A percentile compares a stretch with the other conserved stretches of the same genome.
These are phyloP conservation scores for Leptodactylus fuscus DNA, from an alignment of 2,113 vertebrate genomes.

Conservation along the genomic window DNA sequence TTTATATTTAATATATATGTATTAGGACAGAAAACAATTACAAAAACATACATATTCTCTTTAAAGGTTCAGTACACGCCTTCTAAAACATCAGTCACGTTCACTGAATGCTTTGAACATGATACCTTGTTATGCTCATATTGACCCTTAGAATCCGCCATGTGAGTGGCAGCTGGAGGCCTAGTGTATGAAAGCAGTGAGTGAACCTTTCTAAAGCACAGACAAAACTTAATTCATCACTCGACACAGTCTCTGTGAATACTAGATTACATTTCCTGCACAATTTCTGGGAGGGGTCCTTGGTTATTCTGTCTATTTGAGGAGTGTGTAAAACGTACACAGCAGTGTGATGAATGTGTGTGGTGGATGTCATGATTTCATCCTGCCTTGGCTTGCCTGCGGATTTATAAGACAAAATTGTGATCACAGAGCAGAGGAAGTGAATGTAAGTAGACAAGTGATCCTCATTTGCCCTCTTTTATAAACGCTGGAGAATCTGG, in stretches of 20 bases:
- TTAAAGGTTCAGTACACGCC: not conserved
- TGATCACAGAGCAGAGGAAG: not conserved
- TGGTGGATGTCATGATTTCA: conserved; percentile 5
- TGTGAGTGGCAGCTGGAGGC: conserved; percentile 33
- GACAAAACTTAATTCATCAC: conserved; percentile 52
- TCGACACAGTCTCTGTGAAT: conserved; percentile 53
- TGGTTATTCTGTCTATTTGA: conserved; percentile 10
- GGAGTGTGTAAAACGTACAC: conserved; percentile 42
- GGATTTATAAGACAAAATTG: conserved; percentile 24
- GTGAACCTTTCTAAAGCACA: conserved; percentile 26
- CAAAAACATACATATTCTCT: too few species aligned
- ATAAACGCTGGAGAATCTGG: not conserved
- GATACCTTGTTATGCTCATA: conserved; percentile 3
- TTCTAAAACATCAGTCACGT: not conserved
- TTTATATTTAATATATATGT: too few species aligned
- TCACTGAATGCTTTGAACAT: conserved; percentile 11
- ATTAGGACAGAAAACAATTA: too few species aligned
- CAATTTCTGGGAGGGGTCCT: conserved; percentile 58
- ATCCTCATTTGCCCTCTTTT: conserved; percentile 25
- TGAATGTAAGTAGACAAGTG: conserved; percentile 11
- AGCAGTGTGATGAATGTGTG: conserved; percentile 9
- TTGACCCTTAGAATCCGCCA: not conserved
- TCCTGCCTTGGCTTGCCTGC: conserved; percentile 46
- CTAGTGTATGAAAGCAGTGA: conserved; percentile 4
- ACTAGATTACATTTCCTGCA: conserved; percentile 60